These are phyloP conservation scores for Gadus macrocephalus DNA, from an alignment of 2,113 vertebrate genomes.

Conservation along the genomic window DNA sequence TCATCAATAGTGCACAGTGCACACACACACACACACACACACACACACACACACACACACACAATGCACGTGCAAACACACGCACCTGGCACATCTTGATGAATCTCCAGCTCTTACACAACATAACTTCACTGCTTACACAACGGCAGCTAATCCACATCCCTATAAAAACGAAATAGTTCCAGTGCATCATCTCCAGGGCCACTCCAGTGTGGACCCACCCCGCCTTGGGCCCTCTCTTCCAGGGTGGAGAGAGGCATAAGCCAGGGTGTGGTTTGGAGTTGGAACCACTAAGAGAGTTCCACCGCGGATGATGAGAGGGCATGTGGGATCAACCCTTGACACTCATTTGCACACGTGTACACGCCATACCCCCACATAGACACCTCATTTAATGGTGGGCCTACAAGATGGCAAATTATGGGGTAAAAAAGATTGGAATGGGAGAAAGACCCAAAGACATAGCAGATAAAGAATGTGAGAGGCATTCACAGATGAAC, in stretches of 20 bases:
- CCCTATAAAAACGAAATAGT: neutral
- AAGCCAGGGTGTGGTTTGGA: conserved; percentile 3
- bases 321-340: conserved; percentile 27
- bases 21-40: no score
- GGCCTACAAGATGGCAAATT: conserved; percentile 20
- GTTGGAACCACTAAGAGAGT: neutral
- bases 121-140: no score
- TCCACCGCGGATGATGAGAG: conserved; percentile 10
- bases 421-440: conserved; percentile 9
- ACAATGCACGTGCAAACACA: neutral
- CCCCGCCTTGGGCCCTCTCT: neutral
- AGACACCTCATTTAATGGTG: conserved; percentile 17
- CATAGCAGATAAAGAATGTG: neutral
- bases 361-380: conserved; percentile 25
- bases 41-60: neutral
- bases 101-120: neutral
- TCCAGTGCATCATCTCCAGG: neutral
- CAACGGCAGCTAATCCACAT: no score
- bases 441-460: neutral
- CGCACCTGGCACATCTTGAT: neutral
- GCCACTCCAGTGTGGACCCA: neutral
- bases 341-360: conserved; percentile 5
- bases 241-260: neutral
- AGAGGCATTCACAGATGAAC: conserved; percentile 4
- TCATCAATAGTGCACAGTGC: neutral